Evolutionary conservation across 64 coral and sea anemone genomes (phyloP).

Genomic region (Pocillopora verrucosa): DNA sequence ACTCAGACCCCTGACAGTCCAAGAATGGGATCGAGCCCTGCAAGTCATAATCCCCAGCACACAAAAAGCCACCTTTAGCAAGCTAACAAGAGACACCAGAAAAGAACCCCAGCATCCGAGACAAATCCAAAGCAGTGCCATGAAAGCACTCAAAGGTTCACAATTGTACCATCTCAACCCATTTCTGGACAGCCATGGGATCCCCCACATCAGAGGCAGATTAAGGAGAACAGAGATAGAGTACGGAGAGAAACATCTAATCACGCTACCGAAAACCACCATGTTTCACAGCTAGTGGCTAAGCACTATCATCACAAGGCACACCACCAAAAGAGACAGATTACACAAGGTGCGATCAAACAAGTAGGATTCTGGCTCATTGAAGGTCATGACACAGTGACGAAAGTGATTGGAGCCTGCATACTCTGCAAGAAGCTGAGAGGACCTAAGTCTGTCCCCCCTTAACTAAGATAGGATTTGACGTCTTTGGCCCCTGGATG

Average conservation of each 20-base stretch:
- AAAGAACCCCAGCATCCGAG: background rate
- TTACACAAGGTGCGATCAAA: background rate
- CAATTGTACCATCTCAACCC: slow-evolving; percentile 19
- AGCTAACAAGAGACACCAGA: background rate
- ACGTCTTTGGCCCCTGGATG: background rate
- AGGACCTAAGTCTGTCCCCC: background rate
- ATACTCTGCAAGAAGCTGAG: no score
- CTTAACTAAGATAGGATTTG: background rate
- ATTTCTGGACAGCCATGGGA: slow-evolving; percentile 27
- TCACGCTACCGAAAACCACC: slow-evolving; percentile 23
- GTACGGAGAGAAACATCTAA: slow-evolving; percentile 38
- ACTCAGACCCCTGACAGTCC: slow-evolving; percentile 10
- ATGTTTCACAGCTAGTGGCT: slow-evolving; percentile 18
- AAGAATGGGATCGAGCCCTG: background rate
- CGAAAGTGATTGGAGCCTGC: no score
- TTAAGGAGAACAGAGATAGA: slow-evolving; percentile 31
- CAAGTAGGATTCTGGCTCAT: slow-evolving; percentile 31
- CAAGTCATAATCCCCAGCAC: background rate
- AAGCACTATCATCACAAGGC: slow-evolving; percentile 31
- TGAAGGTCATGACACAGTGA: background rate
- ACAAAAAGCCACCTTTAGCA: background rate
- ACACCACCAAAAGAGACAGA: slow-evolving; percentile 26
- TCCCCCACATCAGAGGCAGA: slow-evolving; percentile 38
- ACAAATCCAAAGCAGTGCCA: background rate
- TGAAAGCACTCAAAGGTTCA: slow-evolving; percentile 4